Percentiles rank a stretch among this genome's conserved stretches.
Conservation (phyloP, 2,888 invertebrate species). For the Callosobruchus maculatus region DNA sequence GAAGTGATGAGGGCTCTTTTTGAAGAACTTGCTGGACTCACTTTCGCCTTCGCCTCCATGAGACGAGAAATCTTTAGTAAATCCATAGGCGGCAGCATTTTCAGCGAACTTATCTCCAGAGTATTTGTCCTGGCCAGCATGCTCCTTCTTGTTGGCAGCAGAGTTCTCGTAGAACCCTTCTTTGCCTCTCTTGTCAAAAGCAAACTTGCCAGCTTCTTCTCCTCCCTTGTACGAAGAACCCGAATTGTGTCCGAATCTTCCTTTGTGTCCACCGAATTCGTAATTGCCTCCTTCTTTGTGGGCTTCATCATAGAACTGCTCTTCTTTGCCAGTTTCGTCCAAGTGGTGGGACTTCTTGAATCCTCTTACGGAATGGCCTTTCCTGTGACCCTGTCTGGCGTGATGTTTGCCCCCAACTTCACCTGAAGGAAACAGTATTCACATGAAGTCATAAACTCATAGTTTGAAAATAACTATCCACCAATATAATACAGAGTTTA, state of each 20-base stretch:
- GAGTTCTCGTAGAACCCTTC: constrained; percentile 58
- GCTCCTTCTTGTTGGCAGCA: constrained; percentile 56
- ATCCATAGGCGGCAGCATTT: constrained; percentile 56
- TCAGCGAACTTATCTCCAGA: constrained; percentile 59
- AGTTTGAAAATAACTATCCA: too few species aligned
- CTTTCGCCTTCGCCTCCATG: constrained; percentile 61
- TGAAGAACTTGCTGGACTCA: constrained; percentile 56
- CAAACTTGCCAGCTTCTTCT: constrained; percentile 57
- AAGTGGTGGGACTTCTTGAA: constrained; percentile 64
- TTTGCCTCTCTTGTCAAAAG: constrained; percentile 57
- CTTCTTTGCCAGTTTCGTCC: constrained; percentile 63
- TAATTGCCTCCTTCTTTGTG: constrained; percentile 62
- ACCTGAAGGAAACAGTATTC: too few species aligned
- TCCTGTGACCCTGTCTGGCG: constrained; percentile 59
- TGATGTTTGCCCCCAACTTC: constrained; percentile 57
- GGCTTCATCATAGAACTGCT: constrained; percentile 63
- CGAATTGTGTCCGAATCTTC: constrained; percentile 57
- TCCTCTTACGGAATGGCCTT: constrained; percentile 64
- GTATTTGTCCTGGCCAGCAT: constrained; percentile 60
- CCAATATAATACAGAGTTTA: too few species aligned
- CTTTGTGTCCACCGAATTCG: constrained; percentile 55
- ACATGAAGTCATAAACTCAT: too few species aligned
- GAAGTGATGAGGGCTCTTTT: constrained; percentile 51
- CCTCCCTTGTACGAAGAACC: constrained; percentile 59
- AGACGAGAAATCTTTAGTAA: constrained; percentile 59